Evolutionary conservation across 2,113 vertebrate genomes (phyloP), one percentile per base, ranked within the genome.

Genomic region (Butorides virescens): DNA sequence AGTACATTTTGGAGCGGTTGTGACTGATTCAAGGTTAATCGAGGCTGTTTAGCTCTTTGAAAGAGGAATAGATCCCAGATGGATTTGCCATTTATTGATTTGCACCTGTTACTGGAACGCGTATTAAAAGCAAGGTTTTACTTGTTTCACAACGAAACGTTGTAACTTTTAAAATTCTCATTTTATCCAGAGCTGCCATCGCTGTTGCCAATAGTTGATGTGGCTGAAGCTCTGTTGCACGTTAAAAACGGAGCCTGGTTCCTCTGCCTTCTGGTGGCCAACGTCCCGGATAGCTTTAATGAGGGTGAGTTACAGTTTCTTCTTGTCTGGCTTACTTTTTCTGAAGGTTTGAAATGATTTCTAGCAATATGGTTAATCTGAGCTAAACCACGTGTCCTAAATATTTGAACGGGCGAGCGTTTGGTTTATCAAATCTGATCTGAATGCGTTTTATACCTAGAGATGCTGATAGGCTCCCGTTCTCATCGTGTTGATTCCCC

Each of bases 221-320:
- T 99, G 89, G 99, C 99, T 2, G 99, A 99, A 94, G 99, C 99
- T 74, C 97, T 99, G 95, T 96, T 99, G 21, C 99, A 99, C 2
- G 98, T 99, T 75, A 99, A 98, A 52, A 99, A 99, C 1, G 99
- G 99, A 65, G 98, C 99, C 92, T 99, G 99, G 99, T 99, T 99
- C 97, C 98, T 99, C 71, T 99, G 99, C 97, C 98, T 99, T 30
- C 97, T 99, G 84, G 99, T 99, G 72, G 99, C 99, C 93, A 99
- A 99, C 22, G 99, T 99, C 92, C 99, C 99, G 3, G 99, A 99
- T 98, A 99, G 99, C 97, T 99, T 99, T 96, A 99, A 98, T 47
- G 99, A 99, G 99, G 99, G 99, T 99, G 98, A 97, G 89, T 65
- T n/a, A 6, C 32, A 10, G 18, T 34, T 73, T 32, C 23, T 72